These are phyloP conservation scores for Anisognathus igniventris DNA, from an alignment of 2,797 vertebrate species.

Conservation along the genomic window DNA sequence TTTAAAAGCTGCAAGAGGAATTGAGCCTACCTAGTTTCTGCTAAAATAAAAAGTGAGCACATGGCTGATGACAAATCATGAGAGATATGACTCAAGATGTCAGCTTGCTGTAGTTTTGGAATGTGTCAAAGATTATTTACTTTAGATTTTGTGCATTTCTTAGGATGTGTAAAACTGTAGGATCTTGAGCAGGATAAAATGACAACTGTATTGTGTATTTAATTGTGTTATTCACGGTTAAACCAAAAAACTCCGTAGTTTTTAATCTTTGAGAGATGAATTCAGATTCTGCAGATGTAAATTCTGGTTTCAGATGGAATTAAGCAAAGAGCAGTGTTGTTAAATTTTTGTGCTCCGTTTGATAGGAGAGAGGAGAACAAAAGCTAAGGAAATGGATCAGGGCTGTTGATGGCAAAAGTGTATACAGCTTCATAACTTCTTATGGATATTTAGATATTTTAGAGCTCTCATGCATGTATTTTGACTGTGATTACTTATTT, in stretches of 20 bases:
- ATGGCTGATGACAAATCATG: slow-evolving; percentile 28
- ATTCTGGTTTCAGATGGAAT: background rate
- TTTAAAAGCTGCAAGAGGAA: background rate
- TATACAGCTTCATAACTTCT: background rate
- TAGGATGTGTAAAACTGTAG: background rate
- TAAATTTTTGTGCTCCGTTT: background rate
- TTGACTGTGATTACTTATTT: background rate
- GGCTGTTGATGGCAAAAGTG: background rate
- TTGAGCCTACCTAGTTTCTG: background rate
- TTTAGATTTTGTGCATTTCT: background rate
- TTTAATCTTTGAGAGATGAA: background rate
- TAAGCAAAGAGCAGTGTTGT: background rate
- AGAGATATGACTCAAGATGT: slow-evolving; percentile 38
- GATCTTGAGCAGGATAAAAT: background rate
- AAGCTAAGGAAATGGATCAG: background rate
- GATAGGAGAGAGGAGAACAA: background rate
- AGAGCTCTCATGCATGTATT: background rate
- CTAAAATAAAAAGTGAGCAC: slow-evolving; percentile 18
- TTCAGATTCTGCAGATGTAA: background rate
- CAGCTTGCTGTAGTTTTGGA: background rate
- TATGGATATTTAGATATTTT: background rate
- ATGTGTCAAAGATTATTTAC: background rate
- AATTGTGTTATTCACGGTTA: background rate
- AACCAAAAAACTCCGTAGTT: background rate
- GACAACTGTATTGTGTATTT: background rate